Base-by-base conservation (phyloP, 1,140 invertebrate species). In the Kradibia gibbosae region DNA sequence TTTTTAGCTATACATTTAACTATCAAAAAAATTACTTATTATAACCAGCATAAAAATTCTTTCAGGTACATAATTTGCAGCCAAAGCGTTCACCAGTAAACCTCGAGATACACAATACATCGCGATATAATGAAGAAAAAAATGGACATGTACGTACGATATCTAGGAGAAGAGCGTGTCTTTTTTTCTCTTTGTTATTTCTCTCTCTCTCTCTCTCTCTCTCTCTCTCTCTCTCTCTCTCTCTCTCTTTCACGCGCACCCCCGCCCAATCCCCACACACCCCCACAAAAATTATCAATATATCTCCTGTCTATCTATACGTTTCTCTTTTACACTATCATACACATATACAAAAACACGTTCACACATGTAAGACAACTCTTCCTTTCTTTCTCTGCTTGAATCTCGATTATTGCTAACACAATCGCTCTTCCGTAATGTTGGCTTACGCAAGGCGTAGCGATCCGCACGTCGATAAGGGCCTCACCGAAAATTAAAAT, bases 1-100 rank as follows among this genome's bases (percentile, higher is more conserved):
- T n/a, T n/a, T n/a, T n/a, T n/a, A n/a, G n/a, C n/a, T n/a, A n/a
- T n/a, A n/a, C n/a, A n/a, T n/a, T n/a, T n/a, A n/a, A n/a, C n/a
- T n/a, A n/a, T n/a, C n/a, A n/a, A n/a, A n/a, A n/a, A 20, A 11
- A 22, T 53, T 53, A 53, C 22, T 53, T 53, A 45, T 8, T 53
- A 10, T 10, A 5, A 60, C 11, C 1, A 31, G 4, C 25, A 60
- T 28, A 1, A 2, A 60, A 60, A 28, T 34, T 53, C 25, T 80
- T 73, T 15, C 72, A 78, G 81, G 70, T 74, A 78, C 71, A 82
- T 31, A 78, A 78, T 78, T 78, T 82, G 22, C 76, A 73, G 70
- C 75, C 75, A 82, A 82, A 78, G 81, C 76, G 70, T 78, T 74
- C 81, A 75, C 75, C 81, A 74, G 77, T 67, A 78, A 74, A 82